These are phyloP conservation scores for Eremobia ochroleuca DNA, from an alignment of 2,888 invertebrate species.

Conservation along the genomic window DNA sequence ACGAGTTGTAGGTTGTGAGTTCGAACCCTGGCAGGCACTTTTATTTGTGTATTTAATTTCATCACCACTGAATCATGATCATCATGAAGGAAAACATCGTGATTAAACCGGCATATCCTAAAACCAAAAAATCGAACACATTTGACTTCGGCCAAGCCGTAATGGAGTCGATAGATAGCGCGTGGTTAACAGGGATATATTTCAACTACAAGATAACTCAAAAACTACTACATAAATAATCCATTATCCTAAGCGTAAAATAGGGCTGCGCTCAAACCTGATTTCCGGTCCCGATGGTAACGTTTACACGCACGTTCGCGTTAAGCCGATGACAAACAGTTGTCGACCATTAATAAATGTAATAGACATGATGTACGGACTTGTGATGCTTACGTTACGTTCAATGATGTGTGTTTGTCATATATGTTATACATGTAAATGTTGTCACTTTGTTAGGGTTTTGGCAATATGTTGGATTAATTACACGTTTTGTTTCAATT, in stretches of 20 bases:
- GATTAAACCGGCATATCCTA: too few relatives aligned
- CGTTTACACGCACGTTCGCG: conserved; percentile 52
- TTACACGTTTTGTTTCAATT: conserved; percentile 12
- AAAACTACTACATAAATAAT: conserved; percentile 14
- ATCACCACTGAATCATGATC: too few relatives aligned
- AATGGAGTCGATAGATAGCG: too few relatives aligned
- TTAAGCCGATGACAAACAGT: conserved; percentile 63
- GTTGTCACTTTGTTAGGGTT: conserved; percentile 15
- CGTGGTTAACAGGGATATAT: not conserved
- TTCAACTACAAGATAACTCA: not conserved
- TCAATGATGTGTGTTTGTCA: conserved; percentile 31
- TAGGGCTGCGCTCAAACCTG: conserved; percentile 18
- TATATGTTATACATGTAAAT: conserved; percentile 23
- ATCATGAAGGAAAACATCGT: too few relatives aligned
- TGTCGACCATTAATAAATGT: conserved; percentile 55
- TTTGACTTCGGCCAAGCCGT: too few relatives aligned
- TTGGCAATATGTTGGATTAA: not conserved
- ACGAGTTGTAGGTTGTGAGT: too few relatives aligned
- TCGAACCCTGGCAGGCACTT: too few relatives aligned
- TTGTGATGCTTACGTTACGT: conserved; percentile 49
- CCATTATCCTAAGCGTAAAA: conserved; percentile 18
- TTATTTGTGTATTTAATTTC: too few relatives aligned
- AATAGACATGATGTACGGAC: conserved; percentile 57
- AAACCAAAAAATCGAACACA: too few relatives aligned
- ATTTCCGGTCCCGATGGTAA: conserved; percentile 39